Evolutionary conservation across 2,113 vertebrate species (phyloP), one percentile per base, ranked within the genome.

Genomic region (Nycticorax nycticorax): DNA sequence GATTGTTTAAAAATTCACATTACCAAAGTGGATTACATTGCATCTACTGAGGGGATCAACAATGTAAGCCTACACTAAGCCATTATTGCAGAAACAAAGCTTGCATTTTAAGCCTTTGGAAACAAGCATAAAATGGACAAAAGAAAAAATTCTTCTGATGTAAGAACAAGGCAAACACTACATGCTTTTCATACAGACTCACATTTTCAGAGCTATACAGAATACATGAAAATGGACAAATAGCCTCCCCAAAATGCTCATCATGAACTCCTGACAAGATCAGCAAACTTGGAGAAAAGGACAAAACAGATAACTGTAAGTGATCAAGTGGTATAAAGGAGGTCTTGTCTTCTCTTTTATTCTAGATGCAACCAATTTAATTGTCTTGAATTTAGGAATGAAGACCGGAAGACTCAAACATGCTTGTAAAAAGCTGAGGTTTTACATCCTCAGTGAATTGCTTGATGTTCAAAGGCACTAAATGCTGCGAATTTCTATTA

Each of bases 1-100:
- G 98, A 98, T 97, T 98, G 98, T 98, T 98, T 97, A 98, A 99
- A 98, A 99, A 98, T 98, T 98, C 98, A 98, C 98, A 98, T 98
- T 98, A 98, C 98, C 97, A 97, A 98, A 99, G 98, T 98, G 98
- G 98, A 99, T 99, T 99, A 98, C 98, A 98, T 97, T 98, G 98
- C 98, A 98, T 98, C 98, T 97, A 98, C 98, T 98, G 97, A 98
- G 95, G 97, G 98, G 98, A 98, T 99, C 98, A 98, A 98, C 98
- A 98, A 96, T 97, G 98, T 98, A 98, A 99, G 98, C 98, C 97
- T 98, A 98, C 97, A 98, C 98, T 98, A 98, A 98, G 98, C 97
- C 98, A 97, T 98, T 98, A 98, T 98, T 97, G 97, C 95, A 98
- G 98, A 99, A 98, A 99, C 98, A 99, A 98, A 98, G 98, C 97